Evolutionary conservation across 2,888 invertebrate genomes (phyloP), one percentile per base, ranked within the genome.

Genomic region (Opisthograptis luteolata): DNA sequence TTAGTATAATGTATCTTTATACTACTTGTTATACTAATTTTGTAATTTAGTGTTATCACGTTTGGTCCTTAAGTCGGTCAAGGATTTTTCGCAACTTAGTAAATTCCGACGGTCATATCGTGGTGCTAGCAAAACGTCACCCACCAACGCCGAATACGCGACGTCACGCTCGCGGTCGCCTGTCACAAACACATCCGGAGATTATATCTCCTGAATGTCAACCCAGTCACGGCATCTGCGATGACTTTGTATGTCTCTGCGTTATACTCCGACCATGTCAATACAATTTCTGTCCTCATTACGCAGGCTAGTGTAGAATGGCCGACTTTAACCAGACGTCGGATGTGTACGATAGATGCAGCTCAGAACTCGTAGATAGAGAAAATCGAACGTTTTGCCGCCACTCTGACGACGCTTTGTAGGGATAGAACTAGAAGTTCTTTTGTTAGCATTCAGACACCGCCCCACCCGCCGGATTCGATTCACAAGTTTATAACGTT

Each of bases 401-500:
- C 14, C 34, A 17, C 40, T n/a, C n/a, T 44, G 48, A 28, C 42
- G 30, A 39, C 43, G 43, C 57, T 47, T 47, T 41, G 44, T 30
- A 46, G 41, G 61, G 63, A 62, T 66, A 64, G 50, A 32, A 64
- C 60, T 66, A 64, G 50, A 32, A 64, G 15, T 58, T 62, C 61
- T 63, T 63, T 69, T 74, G 65, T 67, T 68, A 59, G 52, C 35
- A 36, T 36, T 48, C 13, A 36, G 17, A 35, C 10, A 6, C 17
- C 20, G 32, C 14, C 28, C n/a, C n/a, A n/a, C n/a, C n/a, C n/a
- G 14, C 20, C n/a, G 22, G 22, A 4, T 34, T 39, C 20, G 10
- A 28, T 24, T 24, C 22, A 17, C 12, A n/a, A 22, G 22, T 22
- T 5, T 22, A 7, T 20, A 12, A 24, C 10, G 13, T 34, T 37